These are phyloP conservation scores for Tryphoninae sp. DNA, from an alignment of 2,888 invertebrate genomes.

Conservation along the genomic window DNA sequence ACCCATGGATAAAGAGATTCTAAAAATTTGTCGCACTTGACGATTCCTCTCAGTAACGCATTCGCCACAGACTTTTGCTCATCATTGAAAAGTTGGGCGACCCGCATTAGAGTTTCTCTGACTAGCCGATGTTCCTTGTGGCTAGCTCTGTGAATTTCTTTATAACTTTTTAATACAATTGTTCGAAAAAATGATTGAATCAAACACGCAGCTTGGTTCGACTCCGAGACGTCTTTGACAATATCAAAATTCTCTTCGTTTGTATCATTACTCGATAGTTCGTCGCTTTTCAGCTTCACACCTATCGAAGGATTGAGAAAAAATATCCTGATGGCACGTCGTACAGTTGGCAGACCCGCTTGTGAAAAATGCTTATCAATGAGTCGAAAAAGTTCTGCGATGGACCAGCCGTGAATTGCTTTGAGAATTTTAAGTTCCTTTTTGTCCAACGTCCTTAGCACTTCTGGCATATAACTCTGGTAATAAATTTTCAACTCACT, in stretches of 20 bases:
- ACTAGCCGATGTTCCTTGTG: conserved; percentile 64
- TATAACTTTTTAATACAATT: conserved; percentile 64
- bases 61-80: conserved; percentile 40
- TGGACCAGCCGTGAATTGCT: conserved; percentile 65
- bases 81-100: conserved; percentile 65
- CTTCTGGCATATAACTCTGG: conserved; percentile 67
- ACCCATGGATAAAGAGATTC: conserved; percentile 64
- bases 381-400: conserved; percentile 62
- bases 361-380: conserved; percentile 38
- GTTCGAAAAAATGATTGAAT: conserved; percentile 71
- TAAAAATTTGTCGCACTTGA: conserved; percentile 53
- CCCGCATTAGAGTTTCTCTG: conserved; percentile 54
- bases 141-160: conserved; percentile 62
- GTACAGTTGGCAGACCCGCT: conserved; percentile 1
- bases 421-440: conserved; percentile 5
- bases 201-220: conserved; percentile 42
- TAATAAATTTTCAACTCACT: conserved; percentile 64
- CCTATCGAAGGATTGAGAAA: conserved; percentile 66
- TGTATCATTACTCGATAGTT: not conserved
- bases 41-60: conserved; percentile 64
- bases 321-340: conserved; percentile 68
- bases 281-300: not conserved
- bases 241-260: not conserved
- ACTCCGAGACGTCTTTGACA: not conserved
- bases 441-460: not conserved